These are phyloP conservation scores for Aviceda leuphotes DNA, from an alignment of 2,797 vertebrate genomes.

Conservation along the genomic window DNA sequence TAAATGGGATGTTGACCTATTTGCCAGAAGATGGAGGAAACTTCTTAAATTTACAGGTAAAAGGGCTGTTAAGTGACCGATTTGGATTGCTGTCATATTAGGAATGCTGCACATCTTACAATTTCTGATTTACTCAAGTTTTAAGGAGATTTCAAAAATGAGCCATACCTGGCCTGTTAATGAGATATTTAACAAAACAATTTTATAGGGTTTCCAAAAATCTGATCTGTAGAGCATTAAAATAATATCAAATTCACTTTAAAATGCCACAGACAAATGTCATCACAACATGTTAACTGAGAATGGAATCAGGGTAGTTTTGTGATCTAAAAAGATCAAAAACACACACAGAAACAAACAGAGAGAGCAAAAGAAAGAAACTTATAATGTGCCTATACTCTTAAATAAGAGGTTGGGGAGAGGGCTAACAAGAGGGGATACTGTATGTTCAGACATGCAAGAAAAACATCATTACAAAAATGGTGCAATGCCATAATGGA, in stretches of 20 bases:
- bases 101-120: background rate
- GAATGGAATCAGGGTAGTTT: background rate
- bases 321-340: background rate
- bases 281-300: background rate
- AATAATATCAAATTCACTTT: background rate
- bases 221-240: background rate
- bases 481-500: background rate
- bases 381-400: background rate
- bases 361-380: background rate
- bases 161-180: background rate
- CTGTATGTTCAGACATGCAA: background rate
- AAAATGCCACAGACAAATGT: background rate
- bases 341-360: background rate
- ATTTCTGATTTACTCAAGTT: background rate
- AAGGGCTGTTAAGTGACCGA: background rate
- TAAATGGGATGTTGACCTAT: background rate
- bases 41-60: background rate
- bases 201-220: background rate
- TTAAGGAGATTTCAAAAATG: background rate
- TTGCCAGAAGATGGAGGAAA: background rate
- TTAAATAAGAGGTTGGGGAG: background rate
- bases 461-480: background rate
- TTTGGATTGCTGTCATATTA: background rate
- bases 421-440: background rate
- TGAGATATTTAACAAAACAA: background rate